phyloP scores from a whole-genome alignment of 2,113 vertebrate genomes.

The Calonectris borealis region DNA sequence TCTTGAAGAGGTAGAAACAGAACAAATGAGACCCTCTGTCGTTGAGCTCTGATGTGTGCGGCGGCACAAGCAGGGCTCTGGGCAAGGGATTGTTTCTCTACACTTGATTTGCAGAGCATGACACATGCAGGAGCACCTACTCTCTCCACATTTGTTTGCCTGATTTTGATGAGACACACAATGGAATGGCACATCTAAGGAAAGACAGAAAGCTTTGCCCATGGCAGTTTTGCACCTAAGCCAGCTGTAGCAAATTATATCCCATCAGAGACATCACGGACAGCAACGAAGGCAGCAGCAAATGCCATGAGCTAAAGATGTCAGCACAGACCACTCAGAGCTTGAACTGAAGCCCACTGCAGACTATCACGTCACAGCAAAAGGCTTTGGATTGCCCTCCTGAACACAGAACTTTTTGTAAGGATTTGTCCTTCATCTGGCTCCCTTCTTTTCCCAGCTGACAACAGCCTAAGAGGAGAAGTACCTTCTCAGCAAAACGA shows the following conservation, averaged over 20 bases:
- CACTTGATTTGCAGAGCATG: background rate
- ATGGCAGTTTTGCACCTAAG: background rate
- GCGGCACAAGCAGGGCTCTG: background rate
- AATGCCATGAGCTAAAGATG: constrained; percentile 28
- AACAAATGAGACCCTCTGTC: constrained; percentile 23
- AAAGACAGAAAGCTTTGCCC: constrained; percentile 23
- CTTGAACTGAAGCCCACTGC: background rate
- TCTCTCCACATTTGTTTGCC: constrained; percentile 26
- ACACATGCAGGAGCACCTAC: background rate
- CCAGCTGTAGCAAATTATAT: constrained; percentile 43
- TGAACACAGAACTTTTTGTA: background rate
- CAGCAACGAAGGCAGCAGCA: background rate
- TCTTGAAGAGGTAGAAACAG: constrained; percentile 52
- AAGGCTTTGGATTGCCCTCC: background rate
- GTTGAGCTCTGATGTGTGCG: background rate
- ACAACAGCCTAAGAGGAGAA: background rate
- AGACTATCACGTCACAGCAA: background rate
- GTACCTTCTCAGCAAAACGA: background rate
- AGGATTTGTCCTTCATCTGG: background rate
- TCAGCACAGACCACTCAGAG: background rate
- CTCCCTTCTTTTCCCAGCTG: background rate
- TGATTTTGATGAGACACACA: constrained; percentile 29
- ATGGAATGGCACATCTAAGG: constrained; percentile 19
- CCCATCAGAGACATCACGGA: background rate
- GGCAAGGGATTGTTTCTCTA: background rate